Evolutionary conservation across 2,888 invertebrate genomes (phyloP), one percentile per base, ranked within the genome.

Genomic region (Apeira syringaria): DNA sequence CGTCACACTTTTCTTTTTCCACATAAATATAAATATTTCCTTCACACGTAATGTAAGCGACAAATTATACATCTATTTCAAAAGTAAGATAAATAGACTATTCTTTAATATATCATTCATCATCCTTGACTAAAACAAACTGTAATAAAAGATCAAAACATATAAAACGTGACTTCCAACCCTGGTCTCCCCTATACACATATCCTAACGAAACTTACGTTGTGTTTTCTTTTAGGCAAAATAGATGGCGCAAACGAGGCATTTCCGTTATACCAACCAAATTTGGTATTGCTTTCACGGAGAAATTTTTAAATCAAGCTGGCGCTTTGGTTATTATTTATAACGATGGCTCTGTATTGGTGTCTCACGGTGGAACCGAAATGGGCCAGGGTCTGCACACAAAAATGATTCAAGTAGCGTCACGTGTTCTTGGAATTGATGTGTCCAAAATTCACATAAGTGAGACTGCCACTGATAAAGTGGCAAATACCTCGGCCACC

Each of bases 361-460:
- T 99, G 9, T 93, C 95, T 0, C 98, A 97, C 71, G 97, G 97
- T 18, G 98, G 98, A n/a, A 95, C 96, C 5, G 99, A 99, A 91
- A 98, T 99, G 95, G 99, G 99, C 0, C 99, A 99, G 86, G 99
- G 99, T 1, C 87, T 99, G 2, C 96, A 98, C 72, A 99, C 97
- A 0, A 99, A 99, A 91, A 97, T 98, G 95, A 94, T 97, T 37
- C 98, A 98, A 92, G 94, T 97, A 6, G 96, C 97, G 2, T 94
- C 96, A 28, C 91, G 94, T 49, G 91, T 91, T 0, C 83, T 98
- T 7, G 93, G 92, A 33, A 92, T 96, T 18, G 92, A 95, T 2
- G 73, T 92, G 0, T 92, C 94, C 0, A 92, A 93, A 63, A 96
- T 97, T 60, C 95, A 96, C 68, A 94, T 97, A 7, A 92, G 92